A percentile compares a stretch with the other conserved stretches of the same genome.
These are phyloP conservation scores for Orbicella faveolata DNA, from an alignment of 64 coral and sea anemone species.

Conservation along the genomic window DNA sequence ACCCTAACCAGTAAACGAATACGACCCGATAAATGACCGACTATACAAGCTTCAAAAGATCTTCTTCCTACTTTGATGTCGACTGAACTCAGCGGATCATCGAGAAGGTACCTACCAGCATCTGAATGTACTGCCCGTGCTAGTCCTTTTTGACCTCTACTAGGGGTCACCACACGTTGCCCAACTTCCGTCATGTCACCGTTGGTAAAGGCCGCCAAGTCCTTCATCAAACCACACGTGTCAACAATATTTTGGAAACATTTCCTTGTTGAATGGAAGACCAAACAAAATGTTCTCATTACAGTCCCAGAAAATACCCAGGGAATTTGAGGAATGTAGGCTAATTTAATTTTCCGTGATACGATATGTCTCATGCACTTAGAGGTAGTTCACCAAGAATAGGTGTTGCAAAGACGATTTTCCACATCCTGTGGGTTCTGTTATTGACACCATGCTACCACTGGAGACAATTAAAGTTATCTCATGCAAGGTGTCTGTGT, in stretches of 20 bases:
- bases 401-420: slow-evolving; percentile 65
- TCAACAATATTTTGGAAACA: slow-evolving; percentile 25
- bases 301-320: slow-evolving; percentile 85
- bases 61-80: slow-evolving; percentile 61
- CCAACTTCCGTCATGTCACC: slow-evolving; percentile 62
- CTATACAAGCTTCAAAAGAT: slow-evolving; percentile 50
- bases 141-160: slow-evolving; percentile 68
- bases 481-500: too few relatives aligned
- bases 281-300: slow-evolving; percentile 85
- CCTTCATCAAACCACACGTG: slow-evolving; percentile 38
- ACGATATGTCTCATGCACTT: neutral
- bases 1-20: slow-evolving; percentile 38
- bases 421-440: slow-evolving; percentile 68
- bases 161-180: slow-evolving; percentile 39
- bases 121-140: slow-evolving; percentile 63
- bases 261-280: slow-evolving; percentile 21
- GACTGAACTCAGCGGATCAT: slow-evolving; percentile 60
- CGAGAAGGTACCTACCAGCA: slow-evolving; percentile 64
- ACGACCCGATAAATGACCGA: slow-evolving; percentile 14
- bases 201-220: slow-evolving; percentile 31
- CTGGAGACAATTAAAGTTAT: too few relatives aligned
- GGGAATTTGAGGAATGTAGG: slow-evolving; percentile 67
- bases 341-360: slow-evolving; percentile 21
- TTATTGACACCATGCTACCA: neutral
- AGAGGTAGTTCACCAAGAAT: slow-evolving; percentile 63